phyloP scores from a whole-genome alignment of 1,140 invertebrate species.

The Temnothorax longispinosus region DNA sequence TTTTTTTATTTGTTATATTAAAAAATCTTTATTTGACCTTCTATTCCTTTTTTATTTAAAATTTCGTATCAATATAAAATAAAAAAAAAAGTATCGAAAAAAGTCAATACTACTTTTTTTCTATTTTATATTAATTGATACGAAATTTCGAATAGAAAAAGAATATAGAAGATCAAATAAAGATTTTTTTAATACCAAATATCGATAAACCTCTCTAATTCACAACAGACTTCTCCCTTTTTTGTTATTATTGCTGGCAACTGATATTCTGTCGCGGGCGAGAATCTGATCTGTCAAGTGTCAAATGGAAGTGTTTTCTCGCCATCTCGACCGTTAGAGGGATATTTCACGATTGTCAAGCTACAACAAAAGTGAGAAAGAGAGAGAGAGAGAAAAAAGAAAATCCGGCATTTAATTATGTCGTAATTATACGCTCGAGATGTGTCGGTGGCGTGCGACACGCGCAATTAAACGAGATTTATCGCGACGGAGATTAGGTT shows the following conservation, averaged over 20 bases:
- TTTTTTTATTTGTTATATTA: no score
- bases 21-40: no score
- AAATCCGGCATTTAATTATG: background rate
- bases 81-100: no score
- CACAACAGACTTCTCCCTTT: no score
- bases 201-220: background rate
- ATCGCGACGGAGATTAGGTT: constrained; percentile 15
- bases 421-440: background rate
- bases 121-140: no score
- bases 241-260: background rate
- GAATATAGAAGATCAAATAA: no score
- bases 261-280: background rate
- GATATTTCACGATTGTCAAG: background rate
- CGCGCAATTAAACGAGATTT: background rate
- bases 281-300: constrained; percentile 29
- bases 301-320: constrained; percentile 19
- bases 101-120: no score
- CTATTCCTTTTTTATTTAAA: no score
- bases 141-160: no score
- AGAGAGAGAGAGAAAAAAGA: background rate
- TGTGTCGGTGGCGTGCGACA: background rate
- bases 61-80: no score
- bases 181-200: background rate
- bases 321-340: background rate
- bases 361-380: no score